Evolutionary conservation across 2,797 vertebrate species (phyloP), one percentile per base, ranked within the genome.

Genomic region (Anniella stebbinsi): DNA sequence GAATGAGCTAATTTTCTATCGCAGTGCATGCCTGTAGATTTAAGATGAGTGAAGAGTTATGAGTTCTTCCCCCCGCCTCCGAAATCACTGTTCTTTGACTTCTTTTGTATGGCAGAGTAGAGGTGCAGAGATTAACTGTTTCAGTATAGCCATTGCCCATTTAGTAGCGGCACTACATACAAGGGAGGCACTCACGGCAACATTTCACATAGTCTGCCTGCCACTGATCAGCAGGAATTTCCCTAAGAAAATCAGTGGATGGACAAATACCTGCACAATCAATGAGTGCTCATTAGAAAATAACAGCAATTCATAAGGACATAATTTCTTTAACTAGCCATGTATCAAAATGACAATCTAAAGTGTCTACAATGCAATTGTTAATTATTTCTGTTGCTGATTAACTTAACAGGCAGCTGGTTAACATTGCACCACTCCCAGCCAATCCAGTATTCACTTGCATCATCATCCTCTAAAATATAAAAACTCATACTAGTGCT

Each of bases 1-100:
- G 87, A 81, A 95, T 54, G 83, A 75, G 67, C 69, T 91, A 80
- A 90, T 87, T 94, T 93, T 90, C 81, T 91, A 51, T 90, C 92
- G 92, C 30, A 75, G 82, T 8, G 90, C 85, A 89, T 0, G 3
- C 38, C 17, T 73, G 73, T 28, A 92, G 45, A 91, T 92, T 94
- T 86, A 91, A 92, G 80, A 70, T 69, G 92, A 94, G 73, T 75
- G 93, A 95, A 30, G 91, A 86, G 88, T 28, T 15, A 90, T 45
- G 85, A 89, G 36, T 85, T 10, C 45, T 77, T 25, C 88, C 30
- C 17, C 28, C 80, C 23, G 4, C 41, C 45, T 80, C 7, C 36
- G 76, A 70, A 45, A 87, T 0, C 1, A 80, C 18, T 88, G 87
- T 28, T 67, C 0, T 70, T 73, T 70, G 76, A 80, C 33, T 93